Percentiles rank a stretch among this genome's conserved stretches.
These are phyloP conservation scores for Sialia sialis DNA, from an alignment of 2,113 vertebrate genomes.

Conservation along the genomic window DNA sequence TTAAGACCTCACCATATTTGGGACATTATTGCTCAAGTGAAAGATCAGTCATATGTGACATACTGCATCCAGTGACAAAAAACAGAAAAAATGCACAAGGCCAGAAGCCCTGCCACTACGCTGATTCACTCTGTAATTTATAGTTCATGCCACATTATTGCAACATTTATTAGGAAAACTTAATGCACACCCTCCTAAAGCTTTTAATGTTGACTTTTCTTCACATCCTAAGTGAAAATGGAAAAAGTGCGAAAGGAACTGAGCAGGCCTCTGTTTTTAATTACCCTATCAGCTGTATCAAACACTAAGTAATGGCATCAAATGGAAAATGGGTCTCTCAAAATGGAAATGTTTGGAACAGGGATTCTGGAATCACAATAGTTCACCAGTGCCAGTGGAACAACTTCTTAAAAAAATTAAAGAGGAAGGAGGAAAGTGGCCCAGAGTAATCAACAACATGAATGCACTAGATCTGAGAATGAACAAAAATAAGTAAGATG, in stretches of 20 bases:
- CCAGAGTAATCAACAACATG: neutral
- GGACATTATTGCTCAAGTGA: constrained; percentile 15
- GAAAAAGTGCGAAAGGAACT: neutral
- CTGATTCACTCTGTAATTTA: neutral
- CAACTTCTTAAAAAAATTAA: neutral
- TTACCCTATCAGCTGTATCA: neutral
- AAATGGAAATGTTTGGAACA: neutral
- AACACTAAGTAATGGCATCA: neutral
- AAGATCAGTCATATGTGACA: neutral
- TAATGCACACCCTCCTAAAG: neutral
- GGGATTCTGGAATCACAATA: neutral
- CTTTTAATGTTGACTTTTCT: neutral
- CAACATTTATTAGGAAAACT: neutral
- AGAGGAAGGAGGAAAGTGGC: neutral
- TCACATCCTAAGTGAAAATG: accelerated
- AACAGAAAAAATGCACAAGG: neutral
- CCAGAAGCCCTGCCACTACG: neutral
- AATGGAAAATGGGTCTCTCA: neutral
- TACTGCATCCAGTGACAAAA: neutral
- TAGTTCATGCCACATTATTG: neutral
- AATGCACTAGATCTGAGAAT: neutral
- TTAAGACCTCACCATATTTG: neutral
- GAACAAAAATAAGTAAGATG: neutral
- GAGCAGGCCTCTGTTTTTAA: neutral
- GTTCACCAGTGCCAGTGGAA: neutral